Base-by-base conservation (phyloP, 2,888 invertebrate genomes). In the Archaeoteleia sp. region DNA sequence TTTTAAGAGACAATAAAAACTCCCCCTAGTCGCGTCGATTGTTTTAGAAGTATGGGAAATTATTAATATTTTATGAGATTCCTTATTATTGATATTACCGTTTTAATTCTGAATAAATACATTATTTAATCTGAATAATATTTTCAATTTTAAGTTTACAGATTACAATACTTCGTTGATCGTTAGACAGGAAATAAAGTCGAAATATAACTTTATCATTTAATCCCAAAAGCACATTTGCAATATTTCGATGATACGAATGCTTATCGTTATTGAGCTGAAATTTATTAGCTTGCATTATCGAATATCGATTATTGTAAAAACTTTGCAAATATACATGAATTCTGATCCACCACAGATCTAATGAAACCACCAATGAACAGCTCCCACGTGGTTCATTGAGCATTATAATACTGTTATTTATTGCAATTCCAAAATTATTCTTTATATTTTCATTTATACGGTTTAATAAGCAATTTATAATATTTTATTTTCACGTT, bases 261-360 rank as follows among this genome's bases (percentile, higher is more conserved):
- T 83, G 78, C 78, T 77, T 74, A 77, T 81, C 75, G 80, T 81
- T 82, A 81, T 82, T 79, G 72, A 70, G 43, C 62, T 42, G 10
- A 63, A 82, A 84, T 84, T 83, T 84, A 84, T 82, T 80, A 82
- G 75, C 74, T 78, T 78, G 81, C 81, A 83, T 84, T 83, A 84
- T 83, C 84, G 80, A 82, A 74, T 70, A 75, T 77, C 82, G 83
- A 83, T 83, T 82, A 83, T 83, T 79, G 70, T 72, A 80, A 83
- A 83, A 82, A 74, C 77, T 80, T 82, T 77, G 77, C 74, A 76
- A 75, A 74, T 78, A 73, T 77, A 76, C 75, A 68, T 69, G 76
- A 74, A 72, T 72, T 70, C 61, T 60, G 71, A 66, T 69, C 53
- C 30, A 51, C 66, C 53, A 25, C 54, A 43, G 61, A 57, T 57